Evolutionary conservation across 2,888 invertebrate species (phyloP), one percentile per base, ranked within the genome.

Genomic region (Macroteleia sp.): DNA sequence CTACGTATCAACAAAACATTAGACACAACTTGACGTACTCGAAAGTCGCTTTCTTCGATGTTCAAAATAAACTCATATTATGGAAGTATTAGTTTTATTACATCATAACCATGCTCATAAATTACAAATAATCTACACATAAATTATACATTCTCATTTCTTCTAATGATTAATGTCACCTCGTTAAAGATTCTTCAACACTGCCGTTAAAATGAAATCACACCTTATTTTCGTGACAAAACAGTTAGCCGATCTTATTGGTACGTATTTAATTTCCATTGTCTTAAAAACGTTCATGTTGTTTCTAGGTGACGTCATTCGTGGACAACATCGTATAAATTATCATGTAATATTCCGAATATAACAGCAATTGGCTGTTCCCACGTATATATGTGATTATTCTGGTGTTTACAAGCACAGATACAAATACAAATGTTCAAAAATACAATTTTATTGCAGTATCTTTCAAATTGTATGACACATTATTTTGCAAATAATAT

Each of bases 301-400:
- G 19, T 46, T 36, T 52, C 54, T 19, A 36, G 42, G 34, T 71
- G 61, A 62, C 62, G 71, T 71, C 61, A 71, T 54, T 39, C 36
- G 50, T 61, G 36, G 36, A 61, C 48, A 48, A 52, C 59, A 30
- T 36, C 46, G 61, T 62, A 71, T 71, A 61, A 62, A 62, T 71
- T 61, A 74, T 66, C 59, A 52, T 44, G 69, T 46, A 48, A 52
- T 61, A 62, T 39, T 42, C 17, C 50, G 42, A 44, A 54, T 44
- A 36, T 57, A 70, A 62, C 44, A 64, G 59, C 54, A 56, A 75
- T 70, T 69, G 44, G 28, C 61, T 56, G 67, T 67, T 69, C 74
- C 59, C 62, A 64, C 73, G 57, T 71, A 39, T 30, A 14, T 14
- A 17, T 16, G 25, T 28, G 39, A 12, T 56, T 36, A 46, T 56